phyloP scores from a whole-genome alignment of 1,140 invertebrate species.

The Megalopta genalis region DNA sequence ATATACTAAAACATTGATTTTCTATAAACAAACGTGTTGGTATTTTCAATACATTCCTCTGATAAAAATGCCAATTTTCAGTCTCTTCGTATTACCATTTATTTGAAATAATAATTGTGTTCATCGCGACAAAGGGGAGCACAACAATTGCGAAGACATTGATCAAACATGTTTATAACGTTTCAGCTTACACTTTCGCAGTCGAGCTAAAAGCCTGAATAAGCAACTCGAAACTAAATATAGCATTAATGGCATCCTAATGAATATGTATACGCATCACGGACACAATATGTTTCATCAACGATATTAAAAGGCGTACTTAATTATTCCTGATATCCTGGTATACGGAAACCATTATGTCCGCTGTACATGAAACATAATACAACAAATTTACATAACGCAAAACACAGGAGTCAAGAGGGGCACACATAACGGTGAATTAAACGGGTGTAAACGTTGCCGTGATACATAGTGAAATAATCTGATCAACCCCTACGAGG shows the following conservation, averaged over 20 bases:
- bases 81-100: no score
- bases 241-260: neutral
- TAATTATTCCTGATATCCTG: neutral
- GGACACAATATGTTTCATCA: slow-evolving; percentile 1
- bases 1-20: no score
- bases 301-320: slow-evolving; percentile 1
- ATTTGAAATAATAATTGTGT: no score
- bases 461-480: slow-evolving; percentile 1
- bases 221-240: neutral
- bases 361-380: neutral
- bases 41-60: no score
- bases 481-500: neutral
- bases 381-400: neutral
- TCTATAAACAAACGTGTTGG: no score
- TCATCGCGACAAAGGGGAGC: no score
- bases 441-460: neutral
- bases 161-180: neutral
- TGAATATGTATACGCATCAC: neutral
- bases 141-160: neutral
- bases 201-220: neutral
- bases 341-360: slow-evolving; percentile 1
- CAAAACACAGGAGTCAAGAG: slow-evolving; percentile 3
- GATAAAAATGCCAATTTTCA: no score
- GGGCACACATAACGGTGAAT: neutral
- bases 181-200: neutral